Base-by-base conservation (phyloP, 2,888 invertebrate species). In the Epinotia brunnichana region DNA sequence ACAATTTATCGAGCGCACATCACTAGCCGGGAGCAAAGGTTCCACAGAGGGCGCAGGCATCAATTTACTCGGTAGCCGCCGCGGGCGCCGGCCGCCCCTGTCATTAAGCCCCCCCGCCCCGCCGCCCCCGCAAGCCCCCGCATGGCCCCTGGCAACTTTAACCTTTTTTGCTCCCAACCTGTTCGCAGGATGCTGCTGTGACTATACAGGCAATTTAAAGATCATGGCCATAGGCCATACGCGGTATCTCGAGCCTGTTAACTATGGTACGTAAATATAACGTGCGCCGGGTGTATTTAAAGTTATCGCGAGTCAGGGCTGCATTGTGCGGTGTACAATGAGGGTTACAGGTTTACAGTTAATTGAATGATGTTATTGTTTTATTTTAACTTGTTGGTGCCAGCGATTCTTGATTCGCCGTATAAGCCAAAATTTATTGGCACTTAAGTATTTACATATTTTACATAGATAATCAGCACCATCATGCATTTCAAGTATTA, bases 121-220 rank as follows among this genome's bases (percentile, higher is more conserved):
- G 53, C 69, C 69, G 29, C 73, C 62, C 75, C 77, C 77, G 74
- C 79, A 78, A 77, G 77, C 80, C 80, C 68, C 64, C 57, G 54
- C 74, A 11, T 56, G 75, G 75, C 76, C 68, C 75, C 54, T 71
- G 69, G 85, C 90, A 91, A 91, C 90, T 90, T 91, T 92, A 92
- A 92, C 92, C 92, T 93, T 93, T 93, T 93, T 93, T 91, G 92
- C 91, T 88, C 87, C 90, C 91, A 92, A 93, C 92, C 92, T 92
- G 92, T 93, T 92, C 90, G 85, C 85, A 81, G 84, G 85, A 83
- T 87, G 90, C 90, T 89, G 90, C 90, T 87, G 90, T 87, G 87
- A 85, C 89, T 87, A 64, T 70, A 82, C 86, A 82, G 84, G 81
- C 90, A 89, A 89, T 88, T 88, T 87, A 86, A 87, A 87, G 84